Percentiles rank a stretch among this genome's conserved stretches.
Conservation (phyloP, 1,140 invertebrate species). For the Tachypleus tridentatus region DNA sequence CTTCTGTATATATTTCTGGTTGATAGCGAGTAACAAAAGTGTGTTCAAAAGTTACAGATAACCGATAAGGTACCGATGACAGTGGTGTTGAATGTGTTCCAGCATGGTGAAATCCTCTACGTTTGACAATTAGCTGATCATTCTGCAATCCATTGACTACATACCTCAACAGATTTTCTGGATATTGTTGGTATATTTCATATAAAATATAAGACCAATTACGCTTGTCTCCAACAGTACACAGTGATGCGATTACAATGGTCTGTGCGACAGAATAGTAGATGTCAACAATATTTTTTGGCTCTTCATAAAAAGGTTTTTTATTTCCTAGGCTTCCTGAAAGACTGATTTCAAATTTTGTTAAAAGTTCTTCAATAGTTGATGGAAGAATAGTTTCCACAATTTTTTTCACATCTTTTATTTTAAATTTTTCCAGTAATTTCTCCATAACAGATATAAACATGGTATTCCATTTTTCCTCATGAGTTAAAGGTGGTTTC, state of each 20-base stretch:
- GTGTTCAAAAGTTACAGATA: constrained; percentile 16
- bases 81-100: constrained; percentile 12
- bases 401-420: constrained; percentile 9
- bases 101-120: constrained; percentile 7
- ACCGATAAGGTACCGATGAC: constrained; percentile 22
- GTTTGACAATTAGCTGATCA: constrained; percentile 41
- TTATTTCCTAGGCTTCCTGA: constrained; percentile 7
- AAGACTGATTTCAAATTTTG: constrained; percentile 21
- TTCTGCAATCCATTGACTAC: constrained; percentile 44
- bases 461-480: constrained; percentile 15
- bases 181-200: constrained; percentile 55
- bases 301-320: constrained; percentile 18
- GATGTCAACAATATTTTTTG: constrained; percentile 30
- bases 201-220: constrained; percentile 52
- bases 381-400: constrained; percentile 9
- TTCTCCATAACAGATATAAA: constrained; percentile 23
- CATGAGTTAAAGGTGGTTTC: constrained; percentile 15
- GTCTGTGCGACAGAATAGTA: constrained; percentile 28
- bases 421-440: constrained; percentile 24
- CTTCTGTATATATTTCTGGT: constrained; percentile 7
- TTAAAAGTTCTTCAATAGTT: constrained; percentile 15
- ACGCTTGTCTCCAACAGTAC: constrained; percentile 44
- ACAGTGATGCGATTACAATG: constrained; percentile 38
- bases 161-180: constrained; percentile 44
- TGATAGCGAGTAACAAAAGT: constrained; percentile 12